Conservation (phyloP, 1,140 invertebrate species). For the Kradibia gibbosae region DNA sequence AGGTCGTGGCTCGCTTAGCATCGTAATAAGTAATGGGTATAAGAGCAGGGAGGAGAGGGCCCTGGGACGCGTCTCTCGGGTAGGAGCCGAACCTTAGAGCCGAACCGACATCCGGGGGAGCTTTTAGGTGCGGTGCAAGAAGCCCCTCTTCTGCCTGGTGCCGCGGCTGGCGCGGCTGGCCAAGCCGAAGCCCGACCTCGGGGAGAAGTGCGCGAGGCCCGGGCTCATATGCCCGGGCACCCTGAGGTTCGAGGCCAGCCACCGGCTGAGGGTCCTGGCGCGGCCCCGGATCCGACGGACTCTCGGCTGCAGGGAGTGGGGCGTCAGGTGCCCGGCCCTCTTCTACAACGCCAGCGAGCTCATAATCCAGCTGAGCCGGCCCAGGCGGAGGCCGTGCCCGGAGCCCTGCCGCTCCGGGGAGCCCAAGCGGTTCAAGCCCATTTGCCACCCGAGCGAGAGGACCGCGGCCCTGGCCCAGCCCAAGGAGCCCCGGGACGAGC, state of each 20-base stretch:
- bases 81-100: too few species aligned
- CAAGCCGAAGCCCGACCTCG: not conserved
- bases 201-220: not conserved
- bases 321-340: constrained; percentile 38
- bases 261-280: not conserved
- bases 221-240: too few species aligned
- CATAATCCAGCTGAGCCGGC: constrained; percentile 51
- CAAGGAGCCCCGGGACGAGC: not conserved
- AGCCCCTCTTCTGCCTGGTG: constrained; percentile 49
- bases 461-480: not conserved
- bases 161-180: constrained; percentile 50
- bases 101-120: too few species aligned
- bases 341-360: constrained; percentile 47
- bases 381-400: constrained; percentile 24
- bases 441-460: not conserved
- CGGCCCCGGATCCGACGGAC: not conserved
- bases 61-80: too few species aligned
- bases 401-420: constrained; percentile 23
- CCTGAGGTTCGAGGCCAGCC: not conserved
- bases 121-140: constrained; percentile 6
- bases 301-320: constrained; percentile 8
- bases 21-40: too few species aligned
- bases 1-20: too few species aligned
- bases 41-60: too few species aligned
- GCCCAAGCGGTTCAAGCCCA: not conserved